Base-by-base conservation (phyloP, 2,888 invertebrate genomes). In the Andrena haemorrhoa region DNA sequence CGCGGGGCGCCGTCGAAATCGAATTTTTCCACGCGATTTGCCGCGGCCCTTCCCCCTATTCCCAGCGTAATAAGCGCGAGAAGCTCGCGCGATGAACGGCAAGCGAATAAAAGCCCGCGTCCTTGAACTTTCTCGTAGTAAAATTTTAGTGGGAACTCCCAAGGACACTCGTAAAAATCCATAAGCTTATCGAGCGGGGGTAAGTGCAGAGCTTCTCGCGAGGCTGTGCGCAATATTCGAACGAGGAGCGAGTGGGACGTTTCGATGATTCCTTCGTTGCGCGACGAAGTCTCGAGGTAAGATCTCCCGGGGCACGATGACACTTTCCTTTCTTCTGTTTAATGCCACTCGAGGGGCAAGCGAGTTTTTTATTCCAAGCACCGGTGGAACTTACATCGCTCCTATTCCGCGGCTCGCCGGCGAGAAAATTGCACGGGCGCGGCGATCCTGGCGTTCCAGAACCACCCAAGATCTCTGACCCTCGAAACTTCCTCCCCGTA, bases 401-500 rank as follows among this genome's bases (percentile, higher is more conserved):
- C 12, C 10, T 23, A 12, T 26, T 20, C 56, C 23, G 10, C 10
- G 53, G 23, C 12, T 41, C 12, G 41, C 12, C 53, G 23, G 10
- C 2, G 26, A 56, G 56, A 23, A 26, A 56, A 56, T 56, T 56
- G 23, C 23, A 53, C 8, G 53, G 20, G 20, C 26, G 23, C 23
- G 23, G 53, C 20, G 53, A 23, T 20, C 20, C 23, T 10, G 23
- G 41, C 16, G 16, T 60, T 58, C 8, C 8, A 20, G 26, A 70
- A 60, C n/a, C 7, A 23, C 26, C 56, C 20, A 58, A 49, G 75
- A 69, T 61, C 68, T 64, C 61, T 61, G 73, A 79, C 73, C 64
- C 26, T 26, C 60, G 23, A 56, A 70, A 77, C 74, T 64, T 63
- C n/a, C 53, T 7, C 41, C 69, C 49, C 61, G 66, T 83, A 82